phyloP scores from a whole-genome alignment of 2,113 vertebrate genomes.

The Daboia siamensis region DNA sequence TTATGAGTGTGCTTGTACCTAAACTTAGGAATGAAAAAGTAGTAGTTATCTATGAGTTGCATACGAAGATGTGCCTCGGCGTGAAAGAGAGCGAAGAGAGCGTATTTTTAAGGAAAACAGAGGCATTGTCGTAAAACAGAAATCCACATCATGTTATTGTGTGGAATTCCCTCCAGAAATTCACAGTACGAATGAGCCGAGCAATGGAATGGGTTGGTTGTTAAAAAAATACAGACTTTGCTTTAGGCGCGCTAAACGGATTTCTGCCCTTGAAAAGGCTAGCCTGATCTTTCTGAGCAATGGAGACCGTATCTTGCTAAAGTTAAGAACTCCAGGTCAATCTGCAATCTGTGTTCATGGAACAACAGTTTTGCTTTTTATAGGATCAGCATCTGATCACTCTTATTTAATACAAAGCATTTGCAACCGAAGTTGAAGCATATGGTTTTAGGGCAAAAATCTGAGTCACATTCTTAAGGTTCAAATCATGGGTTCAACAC shows the following conservation, averaged over 20 bases:
- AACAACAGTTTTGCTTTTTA: slow-evolving; percentile 18
- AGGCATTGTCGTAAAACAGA: neutral
- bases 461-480: neutral
- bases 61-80: neutral
- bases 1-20: neutral
- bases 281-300: neutral
- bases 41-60: neutral
- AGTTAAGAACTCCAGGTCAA: slow-evolving; percentile 36
- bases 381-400: neutral
- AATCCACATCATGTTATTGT: neutral
- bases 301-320: accelerated
- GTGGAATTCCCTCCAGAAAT: neutral
- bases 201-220: neutral
- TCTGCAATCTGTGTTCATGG: slow-evolving; percentile 17
- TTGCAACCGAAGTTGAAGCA: neutral
- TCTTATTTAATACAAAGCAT: neutral
- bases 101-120: neutral
- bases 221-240: slow-evolving; percentile 9
- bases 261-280: slow-evolving; percentile 21
- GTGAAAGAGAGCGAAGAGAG: neutral
- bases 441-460: neutral
- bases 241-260: slow-evolving; percentile 11
- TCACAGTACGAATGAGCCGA: slow-evolving; percentile 4
- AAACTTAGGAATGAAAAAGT: neutral
- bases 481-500: neutral